Evolutionary conservation across 2,113 vertebrate species (phyloP).

Genomic region (Pongo abelii): DNA sequence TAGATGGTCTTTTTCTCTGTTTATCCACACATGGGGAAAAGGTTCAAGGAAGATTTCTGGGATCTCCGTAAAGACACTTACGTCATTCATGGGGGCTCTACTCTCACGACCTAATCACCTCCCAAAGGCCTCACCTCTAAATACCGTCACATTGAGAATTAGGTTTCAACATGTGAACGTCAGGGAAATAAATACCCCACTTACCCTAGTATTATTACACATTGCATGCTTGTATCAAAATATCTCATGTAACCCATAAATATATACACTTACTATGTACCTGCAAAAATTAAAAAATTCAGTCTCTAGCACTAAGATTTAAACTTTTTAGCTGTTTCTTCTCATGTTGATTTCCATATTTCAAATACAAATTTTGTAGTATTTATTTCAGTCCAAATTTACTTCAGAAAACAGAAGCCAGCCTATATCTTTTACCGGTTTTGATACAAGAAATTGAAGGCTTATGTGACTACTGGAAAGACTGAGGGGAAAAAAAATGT

Average conservation of each 20-base stretch:
- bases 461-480: neutral
- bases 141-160: neutral
- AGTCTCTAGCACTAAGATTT: neutral
- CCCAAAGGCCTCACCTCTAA: neutral
- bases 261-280: no score
- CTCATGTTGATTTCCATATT: neutral
- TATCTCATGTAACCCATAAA: no score
- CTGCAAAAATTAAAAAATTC: neutral
- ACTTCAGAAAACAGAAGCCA: neutral
- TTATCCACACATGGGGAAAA: neutral
- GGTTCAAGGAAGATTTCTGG: neutral
- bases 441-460: neutral
- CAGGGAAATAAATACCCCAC: fast-evolving
- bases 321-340: neutral
- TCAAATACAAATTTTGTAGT: neutral
- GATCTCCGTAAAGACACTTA: neutral
- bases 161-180: neutral
- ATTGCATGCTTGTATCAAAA: no score
- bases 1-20: neutral
- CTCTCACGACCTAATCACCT: neutral
- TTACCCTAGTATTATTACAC: no score
- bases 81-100: neutral
- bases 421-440: neutral
- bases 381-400: neutral
- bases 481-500: neutral